These are phyloP conservation scores for Caretta caretta DNA, from an alignment of 2,113 vertebrate species.

Conservation along the genomic window DNA sequence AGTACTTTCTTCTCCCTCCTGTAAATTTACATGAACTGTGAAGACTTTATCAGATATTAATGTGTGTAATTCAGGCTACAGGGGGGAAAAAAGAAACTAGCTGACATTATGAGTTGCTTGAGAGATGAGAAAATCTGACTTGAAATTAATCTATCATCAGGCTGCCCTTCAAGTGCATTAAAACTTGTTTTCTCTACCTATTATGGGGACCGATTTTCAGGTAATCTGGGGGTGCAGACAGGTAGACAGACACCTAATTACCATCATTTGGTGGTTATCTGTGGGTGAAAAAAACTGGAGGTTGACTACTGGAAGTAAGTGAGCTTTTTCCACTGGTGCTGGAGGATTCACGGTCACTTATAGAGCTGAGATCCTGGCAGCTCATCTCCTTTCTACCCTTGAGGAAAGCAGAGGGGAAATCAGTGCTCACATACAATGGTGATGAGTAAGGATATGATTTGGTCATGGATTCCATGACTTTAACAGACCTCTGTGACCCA, in stretches of 20 bases:
- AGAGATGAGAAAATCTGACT: conserved; percentile 53
- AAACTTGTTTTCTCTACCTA: conserved; percentile 23
- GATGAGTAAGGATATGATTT: background rate
- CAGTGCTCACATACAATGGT: background rate
- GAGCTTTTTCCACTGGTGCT: background rate
- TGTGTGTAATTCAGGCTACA: conserved; percentile 42
- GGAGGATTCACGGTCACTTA: background rate
- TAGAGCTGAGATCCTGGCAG: background rate
- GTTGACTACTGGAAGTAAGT: background rate
- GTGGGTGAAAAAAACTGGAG: background rate
- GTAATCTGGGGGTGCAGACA: background rate
- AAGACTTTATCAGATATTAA: conserved; percentile 72
- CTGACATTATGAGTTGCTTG: conserved; percentile 43
- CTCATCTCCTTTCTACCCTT: background rate
- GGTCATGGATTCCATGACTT: background rate
- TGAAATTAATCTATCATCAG: conserved; percentile 71
- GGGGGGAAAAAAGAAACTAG: conserved; percentile 21
- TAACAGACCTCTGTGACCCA: background rate
- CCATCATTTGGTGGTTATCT: background rate
- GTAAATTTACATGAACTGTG: conserved; percentile 43
- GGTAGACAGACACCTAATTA: background rate
- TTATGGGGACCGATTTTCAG: background rate
- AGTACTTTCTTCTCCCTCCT: conserved; percentile 9
- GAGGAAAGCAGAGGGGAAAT: background rate
- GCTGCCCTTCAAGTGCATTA: conserved; percentile 42